These are phyloP conservation scores for Bucorvus abyssinicus DNA, from an alignment of 2,797 vertebrate species.

Conservation along the genomic window DNA sequence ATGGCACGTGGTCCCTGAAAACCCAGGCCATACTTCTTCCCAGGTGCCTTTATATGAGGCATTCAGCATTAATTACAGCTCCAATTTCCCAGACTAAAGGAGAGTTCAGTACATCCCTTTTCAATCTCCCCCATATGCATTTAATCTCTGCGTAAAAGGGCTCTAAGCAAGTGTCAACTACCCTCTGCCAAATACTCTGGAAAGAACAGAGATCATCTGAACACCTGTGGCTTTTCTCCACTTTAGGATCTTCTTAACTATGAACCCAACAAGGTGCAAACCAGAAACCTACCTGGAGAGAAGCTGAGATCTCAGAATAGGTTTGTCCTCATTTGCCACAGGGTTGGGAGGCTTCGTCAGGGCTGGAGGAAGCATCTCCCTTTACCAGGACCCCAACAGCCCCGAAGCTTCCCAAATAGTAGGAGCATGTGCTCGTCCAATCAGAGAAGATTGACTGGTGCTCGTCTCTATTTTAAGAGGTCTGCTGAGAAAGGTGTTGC, in stretches of 20 bases:
- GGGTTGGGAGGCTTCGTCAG: not conserved
- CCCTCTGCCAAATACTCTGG: not conserved
- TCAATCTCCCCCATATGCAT: not conserved
- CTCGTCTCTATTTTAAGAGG: not conserved
- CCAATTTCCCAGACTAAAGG: not conserved
- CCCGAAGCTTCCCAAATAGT: not conserved
- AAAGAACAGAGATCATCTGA: not conserved
- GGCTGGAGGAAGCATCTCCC: not conserved
- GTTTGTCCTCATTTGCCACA: rapidly evolving
- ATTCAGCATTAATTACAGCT: not conserved
- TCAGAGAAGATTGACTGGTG: not conserved
- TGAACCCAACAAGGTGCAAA: not conserved
- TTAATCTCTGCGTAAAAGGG: not conserved
- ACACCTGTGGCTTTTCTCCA: not conserved
- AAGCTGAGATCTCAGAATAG: not conserved
- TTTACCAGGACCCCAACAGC: not conserved
- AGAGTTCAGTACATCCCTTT: not conserved
- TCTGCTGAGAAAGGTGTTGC: not conserved
- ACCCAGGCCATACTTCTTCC: not conserved
- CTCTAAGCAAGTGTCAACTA: not conserved
- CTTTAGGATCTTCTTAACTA: not conserved
- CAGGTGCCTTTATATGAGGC: not conserved
- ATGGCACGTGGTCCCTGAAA: not conserved
- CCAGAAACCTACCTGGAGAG: not conserved
- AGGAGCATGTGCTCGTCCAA: not conserved